Percentiles rank a stretch among this genome's conserved stretches.
phyloP scores from a whole-genome alignment of 2,113 vertebrate species.

The Dendrocopos noguchii region DNA sequence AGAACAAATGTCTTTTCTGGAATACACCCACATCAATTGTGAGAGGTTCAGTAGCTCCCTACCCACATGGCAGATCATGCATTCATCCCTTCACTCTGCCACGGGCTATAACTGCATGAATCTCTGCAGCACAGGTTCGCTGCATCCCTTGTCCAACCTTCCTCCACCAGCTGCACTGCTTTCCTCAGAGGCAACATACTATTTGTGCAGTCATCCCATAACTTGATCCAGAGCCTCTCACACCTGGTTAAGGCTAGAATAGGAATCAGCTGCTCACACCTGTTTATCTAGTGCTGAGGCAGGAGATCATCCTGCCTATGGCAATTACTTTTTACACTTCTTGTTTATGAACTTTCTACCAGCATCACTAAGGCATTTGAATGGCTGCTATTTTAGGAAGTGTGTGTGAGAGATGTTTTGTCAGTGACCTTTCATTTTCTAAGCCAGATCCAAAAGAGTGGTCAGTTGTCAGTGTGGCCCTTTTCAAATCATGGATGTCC shows the following conservation, averaged over 20 bases:
- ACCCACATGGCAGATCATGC: accelerated
- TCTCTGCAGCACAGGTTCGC: background rate
- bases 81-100: accelerated
- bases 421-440: background rate
- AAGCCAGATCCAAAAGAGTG: background rate
- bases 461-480: background rate
- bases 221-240: background rate
- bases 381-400: background rate
- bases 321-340: background rate
- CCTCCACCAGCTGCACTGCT: background rate
- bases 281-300: background rate
- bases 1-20: background rate
- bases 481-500: accelerated
- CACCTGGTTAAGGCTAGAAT: background rate
- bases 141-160: background rate
- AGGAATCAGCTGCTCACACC: background rate
- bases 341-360: background rate
- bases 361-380: background rate
- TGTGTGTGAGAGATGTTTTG: background rate
- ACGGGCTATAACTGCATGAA: background rate
- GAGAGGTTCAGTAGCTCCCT: background rate
- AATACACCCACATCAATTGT: background rate
- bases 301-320: background rate
- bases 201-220: background rate
- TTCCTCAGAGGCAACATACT: background rate